Evolutionary conservation across 2,797 vertebrate genomes (phyloP).

Genomic region (Enoplosus armatus): DNA sequence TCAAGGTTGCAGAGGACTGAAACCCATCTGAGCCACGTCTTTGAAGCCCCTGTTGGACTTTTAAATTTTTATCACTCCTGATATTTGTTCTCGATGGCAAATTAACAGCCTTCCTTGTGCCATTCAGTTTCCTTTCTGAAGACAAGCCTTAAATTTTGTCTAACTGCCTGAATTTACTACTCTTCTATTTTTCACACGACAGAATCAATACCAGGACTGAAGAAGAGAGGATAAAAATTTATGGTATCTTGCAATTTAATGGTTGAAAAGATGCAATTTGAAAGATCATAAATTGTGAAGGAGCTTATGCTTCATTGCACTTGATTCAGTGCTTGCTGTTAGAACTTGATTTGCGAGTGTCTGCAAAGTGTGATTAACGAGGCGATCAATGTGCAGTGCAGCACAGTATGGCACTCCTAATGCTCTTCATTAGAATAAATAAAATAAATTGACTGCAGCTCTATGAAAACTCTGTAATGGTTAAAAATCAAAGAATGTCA

Average conservation of each 20-base stretch:
- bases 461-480: conserved; percentile 99
- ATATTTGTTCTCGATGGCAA: conserved; percentile 99
- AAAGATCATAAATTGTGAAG: conserved; percentile 99
- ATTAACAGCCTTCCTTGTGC: conserved; percentile 95
- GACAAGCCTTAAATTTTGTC: conserved; percentile 98
- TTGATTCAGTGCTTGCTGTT: conserved; percentile 99
- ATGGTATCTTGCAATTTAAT: conserved; percentile 99
- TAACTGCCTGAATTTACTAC: conserved; percentile 98
- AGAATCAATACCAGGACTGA: conserved; percentile 99
- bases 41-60: conserved; percentile 94
- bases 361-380: conserved; percentile 99
- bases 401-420: conserved; percentile 99
- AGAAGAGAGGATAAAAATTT: conserved; percentile 99
- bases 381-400: conserved; percentile 98
- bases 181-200: conserved; percentile 99
- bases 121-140: conserved; percentile 96
- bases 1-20: conserved; percentile 95
- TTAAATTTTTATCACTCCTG: conserved; percentile 97
- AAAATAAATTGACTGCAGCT: conserved; percentile 99
- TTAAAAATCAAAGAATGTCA: conserved; percentile 99
- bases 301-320: conserved; percentile 99
- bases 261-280: conserved; percentile 99
- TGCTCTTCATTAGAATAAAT: conserved; percentile 99
- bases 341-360: conserved; percentile 99
- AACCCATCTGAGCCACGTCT: conserved; percentile 84